Evolutionary conservation across 2,888 invertebrate genomes (phyloP).

Genomic region (Lasioglossum malachurum): DNA sequence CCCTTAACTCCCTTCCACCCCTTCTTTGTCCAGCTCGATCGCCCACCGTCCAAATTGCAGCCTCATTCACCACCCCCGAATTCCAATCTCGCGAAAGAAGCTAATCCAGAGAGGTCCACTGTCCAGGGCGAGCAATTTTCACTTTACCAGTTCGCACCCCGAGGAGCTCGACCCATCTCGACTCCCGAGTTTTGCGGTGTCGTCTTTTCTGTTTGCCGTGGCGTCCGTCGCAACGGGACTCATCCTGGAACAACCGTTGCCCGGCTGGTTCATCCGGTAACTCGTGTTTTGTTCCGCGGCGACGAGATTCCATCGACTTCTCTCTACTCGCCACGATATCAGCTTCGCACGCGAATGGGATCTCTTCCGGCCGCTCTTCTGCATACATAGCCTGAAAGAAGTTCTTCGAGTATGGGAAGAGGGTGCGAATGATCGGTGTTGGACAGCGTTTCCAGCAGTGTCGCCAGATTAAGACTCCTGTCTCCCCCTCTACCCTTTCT

Average conservation of each 20-base stretch:
- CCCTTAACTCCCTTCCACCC: background rate
- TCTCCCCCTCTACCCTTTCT: too few species aligned
- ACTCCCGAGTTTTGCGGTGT: background rate
- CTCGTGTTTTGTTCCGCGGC: conserved; percentile 27
- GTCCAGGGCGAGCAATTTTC: background rate
- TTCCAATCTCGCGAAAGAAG: conserved; percentile 7
- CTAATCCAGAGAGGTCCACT: background rate
- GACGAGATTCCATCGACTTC: conserved; percentile 19
- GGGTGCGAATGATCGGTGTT: too few species aligned
- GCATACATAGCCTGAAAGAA: background rate
- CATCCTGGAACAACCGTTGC: conserved; percentile 21
- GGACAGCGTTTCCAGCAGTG: too few species aligned
- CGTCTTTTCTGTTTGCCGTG: background rate
- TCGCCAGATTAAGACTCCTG: too few species aligned
- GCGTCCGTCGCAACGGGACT: conserved; percentile 6
- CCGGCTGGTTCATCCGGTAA: conserved; percentile 17
- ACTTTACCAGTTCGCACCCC: background rate
- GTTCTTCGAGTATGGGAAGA: background rate
- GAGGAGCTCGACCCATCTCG: background rate
- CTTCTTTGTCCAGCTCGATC: background rate
- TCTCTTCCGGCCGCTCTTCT: conserved; percentile 16
- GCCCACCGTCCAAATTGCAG: background rate
- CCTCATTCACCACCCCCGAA: background rate
- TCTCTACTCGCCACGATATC: conserved; percentile 12
- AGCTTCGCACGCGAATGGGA: conserved; percentile 15